Conservation (phyloP, 2,888 invertebrate species). For the Cartodere bifasciata region DNA sequence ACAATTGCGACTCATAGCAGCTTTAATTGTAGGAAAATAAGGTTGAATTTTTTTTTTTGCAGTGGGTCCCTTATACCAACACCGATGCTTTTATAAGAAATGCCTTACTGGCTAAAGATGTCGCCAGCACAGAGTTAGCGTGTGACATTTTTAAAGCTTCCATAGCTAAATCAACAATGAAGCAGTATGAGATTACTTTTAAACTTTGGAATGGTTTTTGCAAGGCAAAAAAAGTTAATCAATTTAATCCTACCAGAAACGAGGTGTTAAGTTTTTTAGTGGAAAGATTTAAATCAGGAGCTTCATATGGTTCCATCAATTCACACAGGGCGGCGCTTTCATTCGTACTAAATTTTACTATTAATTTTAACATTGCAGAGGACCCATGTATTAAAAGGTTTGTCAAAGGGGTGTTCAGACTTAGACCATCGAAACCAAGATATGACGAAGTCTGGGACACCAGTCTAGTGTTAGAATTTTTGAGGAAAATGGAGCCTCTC, state of each 20-base stretch:
- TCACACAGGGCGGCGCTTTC: slow-evolving; percentile 17
- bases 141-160: not conserved
- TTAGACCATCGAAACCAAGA: slow-evolving; percentile 16
- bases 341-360: too few species aligned
- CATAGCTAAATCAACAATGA: not conserved
- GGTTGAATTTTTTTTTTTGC: too few species aligned
- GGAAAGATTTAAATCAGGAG: not conserved
- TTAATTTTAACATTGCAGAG: slow-evolving; percentile 8
- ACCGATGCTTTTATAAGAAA: too few species aligned
- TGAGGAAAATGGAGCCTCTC: slow-evolving; percentile 9
- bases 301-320: too few species aligned
- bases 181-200: not conserved
- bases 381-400: slow-evolving; percentile 16
- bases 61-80: too few species aligned
- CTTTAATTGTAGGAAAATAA: too few species aligned
- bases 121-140: not conserved
- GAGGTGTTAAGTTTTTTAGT: not conserved
- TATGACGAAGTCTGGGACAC: slow-evolving; percentile 20
- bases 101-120: too few species aligned
- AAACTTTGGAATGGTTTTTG: not conserved
- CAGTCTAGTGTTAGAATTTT: slow-evolving; percentile 16
- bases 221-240: not conserved
- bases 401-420: slow-evolving; percentile 17
- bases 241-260: not conserved
- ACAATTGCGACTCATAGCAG: too few species aligned